Conservation (phyloP, 1,140 invertebrate genomes). For the Eulimnadia texana region DNA sequence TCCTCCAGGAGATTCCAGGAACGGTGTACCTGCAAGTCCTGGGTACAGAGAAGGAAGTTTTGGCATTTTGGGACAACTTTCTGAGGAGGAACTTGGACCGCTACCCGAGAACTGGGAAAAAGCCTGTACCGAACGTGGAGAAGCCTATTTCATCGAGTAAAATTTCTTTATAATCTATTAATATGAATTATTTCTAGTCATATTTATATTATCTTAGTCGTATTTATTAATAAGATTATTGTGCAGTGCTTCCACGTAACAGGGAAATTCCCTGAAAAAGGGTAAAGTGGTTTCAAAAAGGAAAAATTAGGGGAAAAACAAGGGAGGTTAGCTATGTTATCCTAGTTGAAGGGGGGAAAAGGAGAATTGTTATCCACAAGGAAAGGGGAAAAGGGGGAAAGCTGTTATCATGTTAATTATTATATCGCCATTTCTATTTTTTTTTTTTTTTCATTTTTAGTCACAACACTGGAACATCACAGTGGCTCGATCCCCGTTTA, state of each 20-base stretch:
- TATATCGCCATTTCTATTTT: too few relatives aligned
- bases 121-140: conserved; percentile 87
- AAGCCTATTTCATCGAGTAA: conserved; percentile 96
- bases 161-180: too few relatives aligned
- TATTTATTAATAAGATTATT: too few relatives aligned
- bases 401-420: too few relatives aligned
- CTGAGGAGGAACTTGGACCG: conserved; percentile 53
- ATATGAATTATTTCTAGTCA: background rate
- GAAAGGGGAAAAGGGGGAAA: too few relatives aligned
- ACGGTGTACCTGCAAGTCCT: background rate
- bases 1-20: background rate
- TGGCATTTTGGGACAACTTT: conserved; percentile 10
- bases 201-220: background rate
- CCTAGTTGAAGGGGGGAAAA: too few relatives aligned
- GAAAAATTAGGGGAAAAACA: too few relatives aligned
- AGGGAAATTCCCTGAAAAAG: too few relatives aligned
- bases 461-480: conserved; percentile 86
- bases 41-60: background rate
- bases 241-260: too few relatives aligned
- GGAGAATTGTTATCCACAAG: too few relatives aligned
- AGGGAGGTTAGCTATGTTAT: too few relatives aligned
- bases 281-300: too few relatives aligned
- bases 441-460: conserved; percentile 41
- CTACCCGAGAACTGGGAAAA: conserved; percentile 93
- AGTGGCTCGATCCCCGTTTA: conserved; percentile 84